Base-by-base conservation (phyloP, 2,888 invertebrate genomes). In the Xanthia togata region DNA sequence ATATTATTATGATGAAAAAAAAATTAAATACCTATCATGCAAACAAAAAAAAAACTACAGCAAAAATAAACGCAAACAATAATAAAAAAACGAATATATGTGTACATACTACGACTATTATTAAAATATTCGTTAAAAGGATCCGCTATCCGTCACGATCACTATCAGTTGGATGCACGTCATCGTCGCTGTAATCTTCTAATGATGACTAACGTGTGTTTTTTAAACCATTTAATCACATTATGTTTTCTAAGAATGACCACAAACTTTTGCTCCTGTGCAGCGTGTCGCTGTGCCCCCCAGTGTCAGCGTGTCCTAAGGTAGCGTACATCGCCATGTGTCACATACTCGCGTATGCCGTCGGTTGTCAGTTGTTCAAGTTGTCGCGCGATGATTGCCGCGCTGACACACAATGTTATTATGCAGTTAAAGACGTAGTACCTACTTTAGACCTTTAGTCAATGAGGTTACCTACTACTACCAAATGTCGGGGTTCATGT, bases 341-440 rank as follows among this genome's bases (percentile, higher is more conserved):
- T 41, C 78, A 69, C 55, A 47, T 57, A 50, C 38, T 26, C 6
- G 31, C 41, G 23, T 41, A 26, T 53, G 55, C 31, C 35, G 64
- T 55, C n/a, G 14, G 53, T 59, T 38, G 59, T 73, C 78, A 53
- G 62, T 78, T 53, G 57, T 69, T 79, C 71, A 71, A 63, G 50
- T n/a, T 1, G 63, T 73, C 64, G 47, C 59, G 31, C 38, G n/a
- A 59, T 26, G 31, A 64, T 26, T 17, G 64, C 50, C 47, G 41
- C 53, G 59, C 31, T 8, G 74, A n/a, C n/a, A n/a, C n/a, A n/a
- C n/a, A n/a, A 70, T 14, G 67, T 57, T 62, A 70, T 20, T 26
- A 44, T 26, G 38, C 41, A 9, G 26, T 31, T 35, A n/a, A 31
- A 57, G 4, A 11, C n/a, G 26, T 47, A 23, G 50, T 65, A 44